Evolutionary conservation across 2,113 vertebrate genomes (phyloP).

Genomic region (Arizona elegans): DNA sequence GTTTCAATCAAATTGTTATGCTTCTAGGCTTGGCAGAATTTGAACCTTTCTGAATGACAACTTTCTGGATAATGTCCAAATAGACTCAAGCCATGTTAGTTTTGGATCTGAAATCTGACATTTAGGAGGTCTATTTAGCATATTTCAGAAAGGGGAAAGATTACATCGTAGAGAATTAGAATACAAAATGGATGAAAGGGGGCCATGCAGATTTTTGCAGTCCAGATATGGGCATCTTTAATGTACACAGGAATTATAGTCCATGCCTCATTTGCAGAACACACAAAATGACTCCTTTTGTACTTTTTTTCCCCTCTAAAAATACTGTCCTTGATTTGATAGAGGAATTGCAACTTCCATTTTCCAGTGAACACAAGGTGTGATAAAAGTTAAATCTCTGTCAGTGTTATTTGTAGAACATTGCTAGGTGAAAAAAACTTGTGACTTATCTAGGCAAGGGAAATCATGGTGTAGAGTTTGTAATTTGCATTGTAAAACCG

Average conservation of each 20-base stretch:
- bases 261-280: not conserved
- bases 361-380: not conserved
- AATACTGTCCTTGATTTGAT: not conserved
- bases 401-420: not conserved
- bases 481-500: not conserved
- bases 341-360: not conserved
- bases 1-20: not conserved
- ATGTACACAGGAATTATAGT: not conserved
- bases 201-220: not conserved
- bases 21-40: not conserved
- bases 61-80: not conserved
- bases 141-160: not conserved
- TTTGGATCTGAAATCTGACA: not conserved
- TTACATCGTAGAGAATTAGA: not conserved
- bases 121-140: not conserved
- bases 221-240: not conserved
- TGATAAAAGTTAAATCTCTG: not conserved
- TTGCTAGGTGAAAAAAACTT: not conserved
- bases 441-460: not conserved
- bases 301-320: not conserved
- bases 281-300: not conserved
- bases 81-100: not conserved
- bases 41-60: not conserved
- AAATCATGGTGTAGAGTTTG: not conserved
- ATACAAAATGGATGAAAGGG: not conserved